Evolutionary conservation across 2,797 vertebrate genomes (phyloP), one percentile per base, ranked within the genome.

Genomic region (Tragopan temminckii): DNA sequence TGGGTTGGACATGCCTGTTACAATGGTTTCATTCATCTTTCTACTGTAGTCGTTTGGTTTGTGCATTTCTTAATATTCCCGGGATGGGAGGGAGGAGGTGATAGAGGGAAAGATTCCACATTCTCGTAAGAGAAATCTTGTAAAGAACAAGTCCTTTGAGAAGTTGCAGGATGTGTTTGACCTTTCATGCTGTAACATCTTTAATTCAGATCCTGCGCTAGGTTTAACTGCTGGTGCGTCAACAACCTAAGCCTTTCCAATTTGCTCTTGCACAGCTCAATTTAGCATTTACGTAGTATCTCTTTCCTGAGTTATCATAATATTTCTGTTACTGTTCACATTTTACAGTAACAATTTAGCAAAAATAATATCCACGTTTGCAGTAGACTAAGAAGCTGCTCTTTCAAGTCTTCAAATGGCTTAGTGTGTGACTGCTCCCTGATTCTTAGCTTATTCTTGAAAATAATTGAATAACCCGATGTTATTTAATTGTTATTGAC

Each of bases 11-110:
- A 29, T 52, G 9, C 27, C 27, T 52, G 50, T 17, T 52, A 55
- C 18, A 89, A 89, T 43, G 59, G 67, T 77, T 88, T 50, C 62
- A 83, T 89, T 92, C 70, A 91, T 88, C 80, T 72, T 89, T 62
- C 77, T 59, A 1, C 50, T 33, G 40, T 33, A 53, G 78, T 90
- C 85, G 61, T 81, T 75, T 80, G n/a, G 29, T 62, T 85, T 89
- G 42, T 67, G 35, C 35, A 55, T 78, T 80, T 83, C 85, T 80
- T 46, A 80, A 52, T 79, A 63, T 70, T 63, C 52, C 52, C 72
- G 76, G 33, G 69, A 78, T 48, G 24, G 81, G 55, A 13, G 53
- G 36, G 31, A 85, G 80, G 70, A 91, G 33, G 35, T 13, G 35
- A 69, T 11, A 20, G 67, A 58, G 27, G 29, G 23, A 27, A 35